Percentiles rank a stretch among this genome's conserved stretches.
Conservation (phyloP, 2,888 invertebrate genomes). For the Marronus borbonicus region DNA sequence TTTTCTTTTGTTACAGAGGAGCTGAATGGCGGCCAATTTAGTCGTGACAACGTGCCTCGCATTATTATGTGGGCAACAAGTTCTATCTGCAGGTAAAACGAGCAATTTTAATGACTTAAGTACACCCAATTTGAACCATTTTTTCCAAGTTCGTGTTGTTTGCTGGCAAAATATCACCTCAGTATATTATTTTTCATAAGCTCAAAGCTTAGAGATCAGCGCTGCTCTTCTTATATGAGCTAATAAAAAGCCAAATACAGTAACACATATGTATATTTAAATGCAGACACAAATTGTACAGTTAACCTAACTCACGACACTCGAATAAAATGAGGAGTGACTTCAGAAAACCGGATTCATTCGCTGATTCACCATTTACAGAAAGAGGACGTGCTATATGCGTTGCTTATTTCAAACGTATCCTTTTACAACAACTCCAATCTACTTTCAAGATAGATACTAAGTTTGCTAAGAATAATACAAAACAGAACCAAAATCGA, state of each 20-base stretch:
- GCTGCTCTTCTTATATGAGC: no score
- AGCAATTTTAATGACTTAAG: background rate
- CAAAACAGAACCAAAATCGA: no score
- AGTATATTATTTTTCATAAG: no score
- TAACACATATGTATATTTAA: background rate
- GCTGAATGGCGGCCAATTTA: constrained; percentile 54
- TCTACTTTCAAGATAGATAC: background rate
- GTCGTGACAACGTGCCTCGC: constrained; percentile 52
- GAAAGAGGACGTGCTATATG: background rate
- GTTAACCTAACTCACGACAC: constrained; percentile 5
- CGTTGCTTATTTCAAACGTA: background rate
- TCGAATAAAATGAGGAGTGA: background rate
- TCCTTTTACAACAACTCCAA: background rate
- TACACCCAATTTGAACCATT: no score
- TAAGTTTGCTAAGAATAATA: background rate
- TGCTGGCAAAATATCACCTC: no score
- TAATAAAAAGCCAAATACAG: background rate
- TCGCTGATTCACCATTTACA: constrained; percentile 12
- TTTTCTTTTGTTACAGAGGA: constrained; percentile 52
- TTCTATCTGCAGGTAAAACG: constrained; percentile 52
- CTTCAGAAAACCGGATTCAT: constrained; percentile 21
- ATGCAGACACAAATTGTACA: constrained; percentile 19
- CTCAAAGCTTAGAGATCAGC: no score
- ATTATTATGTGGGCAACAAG: constrained; percentile 50
- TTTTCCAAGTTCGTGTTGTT: no score